phyloP scores from a whole-genome alignment of 2,113 vertebrate genomes.

The Eurystomus gularis region DNA sequence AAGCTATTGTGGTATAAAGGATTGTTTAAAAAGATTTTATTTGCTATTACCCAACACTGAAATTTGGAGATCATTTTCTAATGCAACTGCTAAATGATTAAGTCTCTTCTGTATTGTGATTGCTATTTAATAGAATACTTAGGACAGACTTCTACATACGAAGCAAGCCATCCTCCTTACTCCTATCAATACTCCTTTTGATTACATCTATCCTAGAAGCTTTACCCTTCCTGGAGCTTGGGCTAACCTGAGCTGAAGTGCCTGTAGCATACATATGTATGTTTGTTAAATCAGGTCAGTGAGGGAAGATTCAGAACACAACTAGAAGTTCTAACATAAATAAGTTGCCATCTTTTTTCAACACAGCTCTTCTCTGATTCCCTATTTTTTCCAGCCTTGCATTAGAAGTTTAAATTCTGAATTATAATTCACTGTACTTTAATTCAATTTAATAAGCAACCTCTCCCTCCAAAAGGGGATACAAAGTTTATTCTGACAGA shows the following conservation, averaged over 20 bases:
- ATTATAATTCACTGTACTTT: neutral
- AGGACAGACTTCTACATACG: neutral
- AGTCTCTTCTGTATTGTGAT: neutral
- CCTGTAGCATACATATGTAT: neutral
- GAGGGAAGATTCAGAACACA: neutral
- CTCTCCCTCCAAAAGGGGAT: neutral
- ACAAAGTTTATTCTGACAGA: neutral
- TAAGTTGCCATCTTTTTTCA: rapidly evolving
- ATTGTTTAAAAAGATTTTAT: neutral
- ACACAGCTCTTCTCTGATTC: neutral
- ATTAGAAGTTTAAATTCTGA: neutral
- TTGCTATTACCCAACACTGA: neutral
- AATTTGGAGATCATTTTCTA: neutral
- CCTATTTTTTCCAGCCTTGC: neutral
- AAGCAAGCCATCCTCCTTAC: neutral
- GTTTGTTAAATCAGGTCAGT: neutral
- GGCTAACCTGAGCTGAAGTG: neutral
- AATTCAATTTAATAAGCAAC: neutral
- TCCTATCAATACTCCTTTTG: neutral
- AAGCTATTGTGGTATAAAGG: neutral
- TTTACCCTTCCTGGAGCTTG: neutral
- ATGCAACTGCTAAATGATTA: neutral
- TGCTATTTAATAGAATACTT: neutral
- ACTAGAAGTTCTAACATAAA: neutral
- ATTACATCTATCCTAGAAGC: neutral